Conservation (phyloP, 2,888 invertebrate species). For the Polia nebulosa region DNA sequence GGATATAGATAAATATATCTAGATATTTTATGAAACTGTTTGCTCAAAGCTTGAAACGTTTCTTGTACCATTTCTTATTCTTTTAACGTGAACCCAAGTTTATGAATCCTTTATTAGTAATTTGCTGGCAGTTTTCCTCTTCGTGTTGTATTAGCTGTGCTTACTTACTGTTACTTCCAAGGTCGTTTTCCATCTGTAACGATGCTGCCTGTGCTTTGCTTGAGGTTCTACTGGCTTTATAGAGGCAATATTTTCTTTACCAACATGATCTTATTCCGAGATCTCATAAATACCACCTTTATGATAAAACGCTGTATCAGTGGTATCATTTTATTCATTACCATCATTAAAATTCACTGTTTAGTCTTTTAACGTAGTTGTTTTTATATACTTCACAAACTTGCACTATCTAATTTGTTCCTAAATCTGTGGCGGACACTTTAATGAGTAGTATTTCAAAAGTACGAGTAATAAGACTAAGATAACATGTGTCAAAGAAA, state of each 20-base stretch:
- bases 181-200: not conserved
- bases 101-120: slow-evolving; percentile 9
- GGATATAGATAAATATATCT: slow-evolving; percentile 15
- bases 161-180: not conserved
- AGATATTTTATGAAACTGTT: not conserved
- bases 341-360: not conserved
- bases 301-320: not conserved
- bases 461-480: slow-evolving; percentile 28
- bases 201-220: not conserved
- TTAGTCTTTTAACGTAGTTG: too few species aligned
- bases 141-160: not conserved
- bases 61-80: slow-evolving; percentile 2
- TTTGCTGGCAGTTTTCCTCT: not conserved
- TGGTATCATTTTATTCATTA: not conserved
- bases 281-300: not conserved
- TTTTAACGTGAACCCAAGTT: not conserved
- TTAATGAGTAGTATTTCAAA: slow-evolving; percentile 23
- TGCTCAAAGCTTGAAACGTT: slow-evolving; percentile 8
- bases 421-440: slow-evolving; percentile 2
- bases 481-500: slow-evolving; percentile 21
- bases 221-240: too few species aligned
- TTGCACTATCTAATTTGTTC: not conserved
- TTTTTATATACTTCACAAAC: not conserved
- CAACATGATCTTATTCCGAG: not conserved
- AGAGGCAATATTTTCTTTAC: not conserved